Base-by-base conservation (phyloP, 2,797 vertebrate species). In the Malurus splendens region DNA sequence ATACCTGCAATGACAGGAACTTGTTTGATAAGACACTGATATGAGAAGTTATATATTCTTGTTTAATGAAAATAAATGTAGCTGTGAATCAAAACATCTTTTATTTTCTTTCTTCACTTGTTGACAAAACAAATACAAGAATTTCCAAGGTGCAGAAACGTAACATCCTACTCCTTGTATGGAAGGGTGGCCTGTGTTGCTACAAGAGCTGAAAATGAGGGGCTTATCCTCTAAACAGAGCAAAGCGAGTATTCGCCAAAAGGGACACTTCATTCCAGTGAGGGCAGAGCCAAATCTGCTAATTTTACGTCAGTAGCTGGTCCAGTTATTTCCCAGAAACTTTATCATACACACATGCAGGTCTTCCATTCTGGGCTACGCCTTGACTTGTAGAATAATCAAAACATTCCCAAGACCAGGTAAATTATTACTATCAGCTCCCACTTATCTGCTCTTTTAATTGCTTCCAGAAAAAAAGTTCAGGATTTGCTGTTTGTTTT, bases 1-100 rank as follows among this genome's bases (percentile, higher is more conserved):
- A 93, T 93, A 94, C 92, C 76, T 96, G 87, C 64, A 92, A 86
- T 84, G 89, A 89, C 70, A 93, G 59, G 61, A 93, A 36, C 52
- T 52, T 60, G 38, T 75, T 89, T 93, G 79, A 90, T 92, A 91
- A 90, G 81, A 86, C 36, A 67, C 41, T 77, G 72, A 82, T 62
- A 65, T 32, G 62, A 93, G 81, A 86, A 70, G 56, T 38, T 86
- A 64, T 54, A 72, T 61, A 38, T 47, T 84, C 47, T 76, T 87
- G 22, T 82, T 89, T 86, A 88, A 51, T 64, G 50, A 76, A 93
- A 93, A 87, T 77, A 93, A 87, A 88, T 65, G 42, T 79, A 93
- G 30, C n/a, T 52, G 60, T 68, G 71, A 87, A 93, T 83, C 77
- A 85, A 93, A 87, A 89, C 25, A 76, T 22, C 28, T 86, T 81